Evolutionary conservation across 2,113 vertebrate genomes (phyloP).

Genomic region (Sus scrofa): T2T-Sscrofa CM000812.6:17550001-17550500

Average conservation of each 20-base stretch:
- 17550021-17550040: no score
- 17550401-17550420: not conserved
- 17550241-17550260: slow-evolving; percentile 2
- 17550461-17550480: not conserved
- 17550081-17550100: not conserved
- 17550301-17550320: not conserved
- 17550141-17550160: slow-evolving; percentile 3
- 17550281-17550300: slow-evolving; percentile 25
- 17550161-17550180: not conserved
- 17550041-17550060: no score
- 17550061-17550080: no score
- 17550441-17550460: not conserved
- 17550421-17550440: not conserved
- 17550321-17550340: not conserved
- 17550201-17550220: slow-evolving; percentile 39
- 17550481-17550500: not conserved
- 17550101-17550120: not conserved
- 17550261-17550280: slow-evolving; percentile 51
- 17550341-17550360: not conserved
- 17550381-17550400: not conserved
- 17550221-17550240: slow-evolving; percentile 14
- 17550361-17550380: not conserved
- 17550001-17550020: not conserved
- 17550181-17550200: not conserved
- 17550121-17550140: not conserved